Evolutionary conservation across 2,888 invertebrate species (phyloP).

Genomic region (Autographa pulchrina): DNA sequence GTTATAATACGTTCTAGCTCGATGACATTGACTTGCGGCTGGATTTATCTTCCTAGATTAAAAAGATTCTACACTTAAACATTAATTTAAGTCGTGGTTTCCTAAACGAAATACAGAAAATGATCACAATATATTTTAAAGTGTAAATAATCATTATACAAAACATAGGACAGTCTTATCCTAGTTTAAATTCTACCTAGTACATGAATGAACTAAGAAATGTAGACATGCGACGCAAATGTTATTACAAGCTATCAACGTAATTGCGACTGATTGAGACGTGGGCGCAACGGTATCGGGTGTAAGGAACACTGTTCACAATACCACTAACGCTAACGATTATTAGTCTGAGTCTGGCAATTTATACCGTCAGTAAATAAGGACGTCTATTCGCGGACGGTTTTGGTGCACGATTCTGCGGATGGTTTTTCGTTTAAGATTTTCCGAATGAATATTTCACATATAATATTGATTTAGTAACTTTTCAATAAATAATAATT

Average conservation of each 20-base stretch:
- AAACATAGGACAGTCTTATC: constrained; percentile 12
- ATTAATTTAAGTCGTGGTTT: too few species aligned
- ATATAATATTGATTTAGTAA: too few species aligned
- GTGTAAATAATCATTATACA: too few species aligned
- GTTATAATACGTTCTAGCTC: too few species aligned
- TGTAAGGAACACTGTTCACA: constrained; percentile 13
- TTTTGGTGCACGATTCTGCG: background rate
- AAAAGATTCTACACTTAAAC: too few species aligned
- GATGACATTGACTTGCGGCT: too few species aligned
- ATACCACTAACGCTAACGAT: background rate
- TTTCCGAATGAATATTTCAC: too few species aligned
- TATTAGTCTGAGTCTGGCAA: background rate
- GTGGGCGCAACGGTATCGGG: constrained; percentile 46
- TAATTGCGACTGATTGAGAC: constrained; percentile 50
- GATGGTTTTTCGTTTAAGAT: too few species aligned
- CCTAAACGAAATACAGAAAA: too few species aligned
- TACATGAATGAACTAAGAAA: constrained; percentile 25
- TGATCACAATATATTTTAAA: too few species aligned
- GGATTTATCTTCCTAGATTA: too few species aligned
- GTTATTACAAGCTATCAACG: constrained; percentile 22
- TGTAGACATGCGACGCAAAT: constrained; percentile 22
- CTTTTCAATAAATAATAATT: too few species aligned
- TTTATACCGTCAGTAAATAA: background rate
- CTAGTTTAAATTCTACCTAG: constrained; percentile 15
- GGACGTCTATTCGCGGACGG: background rate